Base-by-base conservation (phyloP, 2,888 invertebrate species). In the Cephus pygmeus region DNA sequence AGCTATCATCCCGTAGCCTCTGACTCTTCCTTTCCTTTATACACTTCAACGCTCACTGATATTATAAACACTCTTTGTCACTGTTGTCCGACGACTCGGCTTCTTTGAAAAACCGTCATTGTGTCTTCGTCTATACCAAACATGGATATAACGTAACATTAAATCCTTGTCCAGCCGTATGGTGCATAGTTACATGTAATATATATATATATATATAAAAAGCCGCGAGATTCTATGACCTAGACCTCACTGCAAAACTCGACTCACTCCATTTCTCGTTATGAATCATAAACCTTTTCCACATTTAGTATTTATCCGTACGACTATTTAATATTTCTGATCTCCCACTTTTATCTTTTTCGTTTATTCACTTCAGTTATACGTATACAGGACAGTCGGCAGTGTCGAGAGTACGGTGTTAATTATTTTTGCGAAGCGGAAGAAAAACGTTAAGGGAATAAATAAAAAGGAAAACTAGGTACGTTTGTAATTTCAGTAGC, bases 11-110 rank as follows among this genome's bases (percentile, higher is more conserved):
- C 73, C 34, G 30, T 34, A 74, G 34, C 68, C 56, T 69, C 80
- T 80, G 79, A 79, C 79, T 80, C 77, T 83, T 78, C 80, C 77
- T 76, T 40, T 71, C 78, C 79, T 77, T 56, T 56, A 56, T 23
- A 23, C 40, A 56, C 40, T 23, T 56, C 40, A 23, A 56, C 40
- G 40, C 23, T 23, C 40, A 56, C 40, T 6, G 23, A 56, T 56
- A 56, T 56, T 23, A 23, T 56, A 23, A 56, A 56, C 40, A 15
- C 40, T 56, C 40, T 56, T 56, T 56, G 40, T 56, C 40, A 56
- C 40, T 9, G 40, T 56, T 56, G 6, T 15, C 23, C 40, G 23
- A 56, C 23, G 40, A 6, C 69, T 34, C 76, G 35, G 69, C 33
- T 71, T 36, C 77, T 68, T 69, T 77, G 68, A 77, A 73, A 77